Base-by-base conservation (phyloP, 2,797 vertebrate genomes). In the Falco rusticolus region DNA sequence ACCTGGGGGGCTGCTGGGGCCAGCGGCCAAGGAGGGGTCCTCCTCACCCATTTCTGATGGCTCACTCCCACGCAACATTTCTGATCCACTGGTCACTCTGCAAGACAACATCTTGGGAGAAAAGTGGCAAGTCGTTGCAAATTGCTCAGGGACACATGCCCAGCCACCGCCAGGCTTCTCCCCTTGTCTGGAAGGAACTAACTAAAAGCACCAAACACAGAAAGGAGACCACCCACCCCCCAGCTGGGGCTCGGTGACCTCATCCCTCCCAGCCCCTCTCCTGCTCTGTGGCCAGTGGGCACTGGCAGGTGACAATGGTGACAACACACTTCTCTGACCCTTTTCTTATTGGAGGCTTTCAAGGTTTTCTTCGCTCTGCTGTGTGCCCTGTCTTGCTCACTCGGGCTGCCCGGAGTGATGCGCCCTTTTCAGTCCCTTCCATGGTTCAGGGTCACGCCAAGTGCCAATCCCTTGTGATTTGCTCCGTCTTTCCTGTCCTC, bases 61-160 rank as follows among this genome's bases (percentile, higher is more conserved):
- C 28, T 59, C 28, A 2, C 47, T 33, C 37, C 16, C 61, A 9
- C 29, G 50, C 71, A 51, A 25, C 4, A 3, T 10, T 61, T 76
- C 64, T 48, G 41, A 64, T 5, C 18, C 71, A 5, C n/a, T 0
- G 5, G 5, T 41, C 47, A 6, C 78, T 41, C 48, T 2, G 0
- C 77, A 9, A 34, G 81, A n/a, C 10, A 17, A 1, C 8, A 3
- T 5, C 33, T 13, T 26, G 24, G 59, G 74, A 34, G 6, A 29
- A 53, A 61, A 25, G 48, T 34, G 50, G 37, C 37, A 14, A 1
- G 6, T 22, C 13, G 37, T 33, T 4, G 5, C 16, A 39, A 43
- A n/a, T 14, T 0, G 3, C 51, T 53, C 11, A 18, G 51, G 72
- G 56, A 57, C 28, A 13, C 0, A 0, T 37, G 47, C 57, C 34